Evolutionary conservation across 1,140 invertebrate species (phyloP).

Genomic region (Zaprionus taronus): DNA sequence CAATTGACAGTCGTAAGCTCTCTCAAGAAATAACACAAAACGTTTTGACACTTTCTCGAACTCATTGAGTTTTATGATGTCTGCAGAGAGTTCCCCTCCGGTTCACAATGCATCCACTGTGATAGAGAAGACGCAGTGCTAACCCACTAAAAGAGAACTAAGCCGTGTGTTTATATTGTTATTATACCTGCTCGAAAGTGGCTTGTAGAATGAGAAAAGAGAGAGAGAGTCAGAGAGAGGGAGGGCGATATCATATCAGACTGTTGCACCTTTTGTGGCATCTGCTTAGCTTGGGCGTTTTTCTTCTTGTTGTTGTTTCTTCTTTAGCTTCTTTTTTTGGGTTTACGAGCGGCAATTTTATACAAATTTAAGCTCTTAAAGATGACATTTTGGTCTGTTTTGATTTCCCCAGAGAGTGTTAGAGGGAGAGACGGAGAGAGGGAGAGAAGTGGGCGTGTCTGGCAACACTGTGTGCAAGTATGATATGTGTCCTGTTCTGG

Average conservation of each 20-base stretch:
- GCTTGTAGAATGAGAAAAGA: background rate
- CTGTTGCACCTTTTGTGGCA: conserved; percentile 42
- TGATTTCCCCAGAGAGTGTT: conserved; percentile 75
- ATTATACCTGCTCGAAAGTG: conserved; percentile 31
- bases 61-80: conserved; percentile 36
- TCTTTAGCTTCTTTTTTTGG: conserved; percentile 22
- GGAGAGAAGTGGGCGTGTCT: background rate
- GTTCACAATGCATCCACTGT: conserved; percentile 11
- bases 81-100: conserved; percentile 1
- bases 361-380: conserved; percentile 84
- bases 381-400: conserved; percentile 84
- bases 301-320: conserved; percentile 32
- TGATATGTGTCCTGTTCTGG: conserved; percentile 35
- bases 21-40: conserved; percentile 12
- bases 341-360: conserved; percentile 74
- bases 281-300: conserved; percentile 18
- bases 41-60: conserved; percentile 47
- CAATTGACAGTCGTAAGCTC: conserved; percentile 41
- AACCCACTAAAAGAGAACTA: conserved; percentile 54
- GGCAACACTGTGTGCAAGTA: conserved; percentile 7
- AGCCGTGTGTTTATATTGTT: conserved; percentile 67
- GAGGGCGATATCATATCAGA: background rate
- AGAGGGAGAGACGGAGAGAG: background rate
- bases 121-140: conserved; percentile 14
- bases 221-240: conserved; percentile 1